Evolutionary conservation across 2,888 invertebrate species (phyloP).

Genomic region (Mallateleia sp.): DNA sequence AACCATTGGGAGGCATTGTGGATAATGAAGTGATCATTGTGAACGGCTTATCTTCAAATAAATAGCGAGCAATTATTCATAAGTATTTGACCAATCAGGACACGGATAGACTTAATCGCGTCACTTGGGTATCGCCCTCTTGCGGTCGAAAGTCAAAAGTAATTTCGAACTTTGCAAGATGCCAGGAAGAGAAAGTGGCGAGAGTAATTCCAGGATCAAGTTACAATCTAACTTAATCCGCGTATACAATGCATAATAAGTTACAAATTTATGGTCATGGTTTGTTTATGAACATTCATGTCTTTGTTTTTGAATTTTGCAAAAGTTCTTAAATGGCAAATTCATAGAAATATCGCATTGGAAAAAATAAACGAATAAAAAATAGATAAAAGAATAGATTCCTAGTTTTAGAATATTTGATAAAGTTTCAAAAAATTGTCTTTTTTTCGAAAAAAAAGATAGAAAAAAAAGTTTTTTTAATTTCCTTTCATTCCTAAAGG

Average conservation of each 20-base stretch:
- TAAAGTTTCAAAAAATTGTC: too few relatives aligned
- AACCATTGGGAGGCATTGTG: neutral
- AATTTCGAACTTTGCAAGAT: neutral
- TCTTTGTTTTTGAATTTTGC: too few relatives aligned
- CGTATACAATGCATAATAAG: neutral
- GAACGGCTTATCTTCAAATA: neutral
- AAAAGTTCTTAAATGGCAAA: too few relatives aligned
- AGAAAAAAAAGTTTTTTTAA: too few relatives aligned
- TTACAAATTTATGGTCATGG: neutral
- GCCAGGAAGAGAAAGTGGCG: neutral
- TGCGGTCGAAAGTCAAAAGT: neutral
- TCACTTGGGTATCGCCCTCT: neutral
- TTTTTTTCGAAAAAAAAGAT: too few relatives aligned
- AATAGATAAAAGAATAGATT: too few relatives aligned
- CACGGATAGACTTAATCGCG: neutral
- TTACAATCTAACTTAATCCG: slow-evolving; percentile 9
- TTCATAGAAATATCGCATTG: too few relatives aligned
- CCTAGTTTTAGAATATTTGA: too few relatives aligned
- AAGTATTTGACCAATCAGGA: slow-evolving; percentile 4
- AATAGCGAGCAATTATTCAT: slow-evolving; percentile 9
- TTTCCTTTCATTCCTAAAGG: too few relatives aligned
- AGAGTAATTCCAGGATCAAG: slow-evolving; percentile 16
- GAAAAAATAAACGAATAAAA: too few relatives aligned
- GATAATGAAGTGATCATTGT: slow-evolving; percentile 1
- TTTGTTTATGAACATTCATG: slow-evolving; percentile 91